Percentiles rank a stretch among this genome's conserved stretches.
Evolutionary conservation across 2,888 invertebrate genomes (phyloP).

Genomic region (Ophion obscuratus): DNA sequence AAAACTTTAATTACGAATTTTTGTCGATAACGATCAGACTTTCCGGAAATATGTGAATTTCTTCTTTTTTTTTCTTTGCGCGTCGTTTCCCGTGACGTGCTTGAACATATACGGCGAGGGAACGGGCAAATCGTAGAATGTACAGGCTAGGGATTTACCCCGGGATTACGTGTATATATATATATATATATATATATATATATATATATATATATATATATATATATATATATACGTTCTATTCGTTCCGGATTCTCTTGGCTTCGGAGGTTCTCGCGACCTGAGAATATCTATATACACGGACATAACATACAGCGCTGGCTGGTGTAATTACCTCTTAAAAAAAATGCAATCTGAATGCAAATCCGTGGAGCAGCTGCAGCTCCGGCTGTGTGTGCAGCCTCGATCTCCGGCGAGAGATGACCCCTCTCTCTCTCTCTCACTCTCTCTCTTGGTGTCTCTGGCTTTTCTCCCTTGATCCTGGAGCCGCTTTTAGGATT

Average conservation of each 20-base stretch:
- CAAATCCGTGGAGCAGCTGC: slow-evolving; percentile 81
- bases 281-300: slow-evolving; percentile 2
- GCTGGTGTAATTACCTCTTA: slow-evolving; percentile 78
- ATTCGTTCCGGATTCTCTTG: slow-evolving; percentile 49
- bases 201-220: not conserved
- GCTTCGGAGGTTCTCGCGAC: slow-evolving; percentile 41
- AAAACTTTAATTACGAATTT: not conserved
- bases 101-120: not conserved
- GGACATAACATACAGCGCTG: slow-evolving; percentile 28
- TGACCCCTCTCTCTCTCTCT: slow-evolving; percentile 41
- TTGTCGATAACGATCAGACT: slow-evolving; percentile 2
- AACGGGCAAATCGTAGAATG: slow-evolving; percentile 24
- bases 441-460: slow-evolving; percentile 16
- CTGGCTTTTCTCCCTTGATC: slow-evolving; percentile 23
- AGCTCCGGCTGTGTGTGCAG: slow-evolving; percentile 64
- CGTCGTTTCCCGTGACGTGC: not conserved
- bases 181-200: not conserved
- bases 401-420: slow-evolving; percentile 73
- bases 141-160: slow-evolving; percentile 19
- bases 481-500: slow-evolving; percentile 62
- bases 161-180: slow-evolving; percentile 4
- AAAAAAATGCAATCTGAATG: slow-evolving; percentile 82
- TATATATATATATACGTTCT: not conserved
- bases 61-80: not conserved
- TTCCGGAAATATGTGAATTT: slow-evolving; percentile 8